Percentiles rank a stretch among this genome's conserved stretches.
These are phyloP conservation scores for Ceyx melanurus DNA, from an alignment of 2,113 vertebrate species.

Conservation along the genomic window DNA sequence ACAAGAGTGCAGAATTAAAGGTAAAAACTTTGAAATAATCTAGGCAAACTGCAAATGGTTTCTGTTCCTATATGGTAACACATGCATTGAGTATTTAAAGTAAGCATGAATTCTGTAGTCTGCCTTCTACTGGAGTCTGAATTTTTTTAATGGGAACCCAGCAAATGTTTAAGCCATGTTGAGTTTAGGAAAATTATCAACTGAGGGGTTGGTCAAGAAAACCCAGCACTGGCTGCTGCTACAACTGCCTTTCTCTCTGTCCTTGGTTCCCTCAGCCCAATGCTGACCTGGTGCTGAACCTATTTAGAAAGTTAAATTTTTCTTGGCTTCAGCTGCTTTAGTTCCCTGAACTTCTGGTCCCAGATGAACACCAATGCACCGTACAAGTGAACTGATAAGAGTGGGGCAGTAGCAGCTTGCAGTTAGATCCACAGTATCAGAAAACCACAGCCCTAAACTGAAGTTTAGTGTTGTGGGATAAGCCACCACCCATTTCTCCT, in stretches of 20 bases:
- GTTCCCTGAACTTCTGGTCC: conserved; percentile 3
- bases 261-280: not conserved
- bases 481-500: not conserved
- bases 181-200: not conserved
- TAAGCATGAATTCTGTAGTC: not conserved
- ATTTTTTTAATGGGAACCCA: not conserved
- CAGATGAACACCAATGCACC: not conserved
- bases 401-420: not conserved
- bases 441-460: not conserved
- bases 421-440: not conserved
- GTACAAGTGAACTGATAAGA: conserved; percentile 14
- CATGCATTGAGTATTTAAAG: not conserved
- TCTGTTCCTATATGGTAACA: not conserved
- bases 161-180: not conserved
- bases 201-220: not conserved
- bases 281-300: not conserved
- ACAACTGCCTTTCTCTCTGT: not conserved
- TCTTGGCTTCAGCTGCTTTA: conserved; percentile 13
- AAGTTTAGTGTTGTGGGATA: not conserved
- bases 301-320: conserved; percentile 14
- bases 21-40: not conserved
- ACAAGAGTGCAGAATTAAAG: not conserved
- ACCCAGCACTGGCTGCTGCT: not conserved
- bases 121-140: not conserved
- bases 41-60: not conserved